A percentile compares a stretch with the other conserved stretches of the same genome.
phyloP scores from a whole-genome alignment of 2,113 vertebrate species.

The Amia ocellicauda region DNA sequence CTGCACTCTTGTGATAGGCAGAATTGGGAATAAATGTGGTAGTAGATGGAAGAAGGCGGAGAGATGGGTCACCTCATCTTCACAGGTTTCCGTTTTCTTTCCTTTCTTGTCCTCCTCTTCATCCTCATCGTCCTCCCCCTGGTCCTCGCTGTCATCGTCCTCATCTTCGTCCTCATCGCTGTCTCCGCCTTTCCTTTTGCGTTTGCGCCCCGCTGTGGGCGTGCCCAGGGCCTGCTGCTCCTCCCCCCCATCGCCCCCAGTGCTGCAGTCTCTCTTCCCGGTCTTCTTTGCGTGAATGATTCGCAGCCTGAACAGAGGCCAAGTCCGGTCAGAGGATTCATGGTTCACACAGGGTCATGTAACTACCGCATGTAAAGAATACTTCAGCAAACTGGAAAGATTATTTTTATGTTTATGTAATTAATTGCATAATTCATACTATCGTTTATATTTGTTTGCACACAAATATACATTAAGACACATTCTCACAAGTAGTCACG shows the following conservation, averaged over 20 bases:
- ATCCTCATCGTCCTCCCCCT: slow-evolving; percentile 85
- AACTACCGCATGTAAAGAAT: no score
- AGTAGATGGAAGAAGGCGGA: no score
- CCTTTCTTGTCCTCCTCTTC: slow-evolving; percentile 85
- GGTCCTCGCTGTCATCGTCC: slow-evolving; percentile 81
- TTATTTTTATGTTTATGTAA: no score
- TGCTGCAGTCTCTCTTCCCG: slow-evolving; percentile 70
- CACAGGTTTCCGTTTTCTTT: slow-evolving; percentile 80
- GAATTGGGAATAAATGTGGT: no score
- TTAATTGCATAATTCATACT: no score
- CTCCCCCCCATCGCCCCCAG: slow-evolving; percentile 62
- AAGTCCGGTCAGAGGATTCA: no score
- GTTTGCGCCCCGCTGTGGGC: slow-evolving; percentile 67
- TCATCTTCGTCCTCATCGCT: slow-evolving; percentile 88
- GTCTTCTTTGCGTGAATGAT: slow-evolving; percentile 85
- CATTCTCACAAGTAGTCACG: no score
- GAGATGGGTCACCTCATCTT: slow-evolving; percentile 76
- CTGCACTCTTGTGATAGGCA: no score
- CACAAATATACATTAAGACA: no score
- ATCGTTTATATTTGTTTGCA: no score
- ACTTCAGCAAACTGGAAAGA: no score
- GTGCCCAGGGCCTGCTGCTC: slow-evolving; percentile 64
- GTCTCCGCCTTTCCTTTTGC: slow-evolving; percentile 78
- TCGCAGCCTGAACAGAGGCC: slow-evolving; percentile 69
- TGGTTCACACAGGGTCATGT: no score